phyloP scores from a whole-genome alignment of 2,113 vertebrate genomes.

The Calyptommatus sinebrachiatus region DNA sequence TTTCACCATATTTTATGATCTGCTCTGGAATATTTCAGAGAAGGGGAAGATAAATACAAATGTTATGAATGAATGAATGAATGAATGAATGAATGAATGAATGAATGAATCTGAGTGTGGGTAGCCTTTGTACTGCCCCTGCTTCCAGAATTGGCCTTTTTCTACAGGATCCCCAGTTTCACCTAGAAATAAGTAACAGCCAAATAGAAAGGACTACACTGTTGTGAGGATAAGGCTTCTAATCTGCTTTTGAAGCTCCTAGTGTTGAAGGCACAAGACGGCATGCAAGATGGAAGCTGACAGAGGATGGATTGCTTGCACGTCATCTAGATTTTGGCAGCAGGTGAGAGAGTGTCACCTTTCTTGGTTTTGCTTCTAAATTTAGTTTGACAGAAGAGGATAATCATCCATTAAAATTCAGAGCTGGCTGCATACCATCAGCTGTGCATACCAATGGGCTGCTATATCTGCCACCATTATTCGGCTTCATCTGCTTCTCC shows the following conservation, averaged over 20 bases:
- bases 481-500: neutral
- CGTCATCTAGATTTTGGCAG: constrained; percentile 24
- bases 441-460: constrained; percentile 36
- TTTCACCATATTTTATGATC: no score
- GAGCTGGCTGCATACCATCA: constrained; percentile 31
- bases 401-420: constrained; percentile 56
- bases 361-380: constrained; percentile 63
- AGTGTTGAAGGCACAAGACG: neutral
- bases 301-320: neutral
- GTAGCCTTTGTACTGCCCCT: neutral
- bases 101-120: neutral
- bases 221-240: neutral
- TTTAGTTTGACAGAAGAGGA: constrained; percentile 46
- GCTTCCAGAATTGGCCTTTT: neutral
- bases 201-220: neutral
- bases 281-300: constrained; percentile 9
- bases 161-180: neutral
- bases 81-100: no score
- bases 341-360: constrained; percentile 65
- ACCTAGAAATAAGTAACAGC: neutral
- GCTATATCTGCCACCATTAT: neutral
- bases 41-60: no score
- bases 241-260: neutral
- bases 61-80: neutral
- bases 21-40: no score